Base-by-base conservation (phyloP, 2,888 invertebrate genomes). In the Pseudanteris insignis region DNA sequence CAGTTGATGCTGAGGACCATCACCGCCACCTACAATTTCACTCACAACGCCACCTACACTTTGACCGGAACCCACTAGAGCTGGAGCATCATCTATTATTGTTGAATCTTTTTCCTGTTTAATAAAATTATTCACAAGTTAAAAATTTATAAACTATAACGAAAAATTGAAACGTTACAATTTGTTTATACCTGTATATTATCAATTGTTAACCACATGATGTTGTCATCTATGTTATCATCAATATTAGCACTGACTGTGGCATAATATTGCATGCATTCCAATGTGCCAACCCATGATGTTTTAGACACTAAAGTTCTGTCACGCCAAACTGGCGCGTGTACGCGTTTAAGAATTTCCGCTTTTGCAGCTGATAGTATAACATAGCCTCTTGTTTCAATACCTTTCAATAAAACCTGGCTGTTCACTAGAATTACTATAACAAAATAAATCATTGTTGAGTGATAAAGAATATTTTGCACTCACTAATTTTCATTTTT, bases 251-350 rank as follows among this genome's bases (percentile, higher is more conserved):
- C 92, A 77, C 91, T 91, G 36, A 98, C 96, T 5, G 99, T 99
- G 7, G 98, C 98, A 83, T 98, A 99, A 83, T 99, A 99, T 86
- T 98, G 98, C 95, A 99, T 96, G 81, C 97, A 96, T 75, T 94
- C 92, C 7, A 99, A 83, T 43, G 92, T 89, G 11, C 97, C 97
- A 63, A 92, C 89, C 96, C 98, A 98, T 0, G 97, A 95, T 0
- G 92, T 91, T 81, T 98, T 98, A 18, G 92, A 88, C n/a, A 95
- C 90, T 1, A 94, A 83, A 6, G 92, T 91, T 40, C 91, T 84
- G 70, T 92, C 89, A 48, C 89, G 87, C 94, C 94, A 95, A 0
- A 92, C 90, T 0, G 97, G 94, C 46, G 90, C 86, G 79, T 95
- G 94, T 28, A 90, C 85, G 46, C 92, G 86, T 79, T 97, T 96